These are phyloP conservation scores for Stenotaenia linearis DNA, from an alignment of 2,888 invertebrate species.

Conservation along the genomic window DNA sequence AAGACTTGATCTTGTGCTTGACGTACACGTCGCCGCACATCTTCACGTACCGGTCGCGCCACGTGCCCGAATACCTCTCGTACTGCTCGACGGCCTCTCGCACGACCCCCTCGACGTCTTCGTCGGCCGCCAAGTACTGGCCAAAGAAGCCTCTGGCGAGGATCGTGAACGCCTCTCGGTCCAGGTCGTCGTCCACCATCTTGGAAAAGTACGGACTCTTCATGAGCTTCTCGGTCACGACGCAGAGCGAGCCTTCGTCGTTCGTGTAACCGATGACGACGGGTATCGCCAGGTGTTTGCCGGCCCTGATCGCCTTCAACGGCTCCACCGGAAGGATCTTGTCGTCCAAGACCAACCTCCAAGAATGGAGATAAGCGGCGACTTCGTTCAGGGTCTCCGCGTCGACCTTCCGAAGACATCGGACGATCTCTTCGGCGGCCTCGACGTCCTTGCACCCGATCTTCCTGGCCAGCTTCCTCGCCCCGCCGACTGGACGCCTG, in stretches of 20 bases:
- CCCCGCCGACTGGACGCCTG: constrained; percentile 36
- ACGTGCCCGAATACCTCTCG: neutral
- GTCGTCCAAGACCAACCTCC: constrained; percentile 42
- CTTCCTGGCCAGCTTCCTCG: constrained; percentile 34
- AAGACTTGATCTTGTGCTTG: constrained; percentile 35
- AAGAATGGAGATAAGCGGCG: constrained; percentile 39
- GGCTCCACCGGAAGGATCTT: constrained; percentile 40
- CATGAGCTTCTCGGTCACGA: constrained; percentile 37
- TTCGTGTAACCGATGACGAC: constrained; percentile 41
- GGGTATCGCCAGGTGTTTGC: constrained; percentile 35
- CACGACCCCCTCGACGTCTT: neutral
- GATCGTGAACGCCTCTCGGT: constrained; percentile 34
- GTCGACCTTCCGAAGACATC: constrained; percentile 38
- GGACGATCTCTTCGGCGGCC: constrained; percentile 8
- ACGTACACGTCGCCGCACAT: constrained; percentile 39
- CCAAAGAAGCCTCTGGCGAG: constrained; percentile 28
- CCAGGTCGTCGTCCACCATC: constrained; percentile 36
- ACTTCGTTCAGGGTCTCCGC: constrained; percentile 37
- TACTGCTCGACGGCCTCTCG: constrained; percentile 3
- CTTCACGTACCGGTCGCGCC: constrained; percentile 35
- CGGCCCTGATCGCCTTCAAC: constrained; percentile 35
- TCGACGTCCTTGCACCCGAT: neutral
- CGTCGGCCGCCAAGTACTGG: neutral
- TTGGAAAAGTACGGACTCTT: constrained; percentile 37
- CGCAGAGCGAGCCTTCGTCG: constrained; percentile 42